These are phyloP conservation scores for Neotragus moschatus DNA, from an alignment of 2,113 vertebrate genomes.

Conservation along the genomic window DNA sequence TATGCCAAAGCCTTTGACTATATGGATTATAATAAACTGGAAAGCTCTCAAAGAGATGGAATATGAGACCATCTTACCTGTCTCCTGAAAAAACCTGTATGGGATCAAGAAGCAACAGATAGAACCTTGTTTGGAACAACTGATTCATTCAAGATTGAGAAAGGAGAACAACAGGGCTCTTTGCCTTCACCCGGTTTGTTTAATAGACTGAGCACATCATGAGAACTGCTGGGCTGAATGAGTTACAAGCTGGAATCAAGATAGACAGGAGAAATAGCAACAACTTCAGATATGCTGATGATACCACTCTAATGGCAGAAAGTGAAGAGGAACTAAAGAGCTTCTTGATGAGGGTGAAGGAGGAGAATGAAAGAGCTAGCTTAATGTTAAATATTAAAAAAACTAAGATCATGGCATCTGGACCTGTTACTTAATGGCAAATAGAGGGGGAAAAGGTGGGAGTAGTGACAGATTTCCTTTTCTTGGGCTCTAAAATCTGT, in stretches of 20 bases:
- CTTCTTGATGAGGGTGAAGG: background rate
- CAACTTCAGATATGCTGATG: background rate
- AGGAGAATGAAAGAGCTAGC: background rate
- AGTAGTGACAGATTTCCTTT: background rate
- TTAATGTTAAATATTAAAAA: background rate
- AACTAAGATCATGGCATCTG: background rate
- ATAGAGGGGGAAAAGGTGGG: background rate
- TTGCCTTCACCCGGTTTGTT: background rate
- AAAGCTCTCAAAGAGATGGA: background rate
- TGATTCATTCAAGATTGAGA: background rate
- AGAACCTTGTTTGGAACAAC: background rate
- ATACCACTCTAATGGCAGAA: background rate
- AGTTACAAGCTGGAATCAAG: background rate
- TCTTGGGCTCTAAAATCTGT: background rate
- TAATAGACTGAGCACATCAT: background rate
- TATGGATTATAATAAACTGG: background rate
- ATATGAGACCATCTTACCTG: background rate
- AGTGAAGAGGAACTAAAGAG: background rate
- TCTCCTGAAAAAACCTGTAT: background rate
- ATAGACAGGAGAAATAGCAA: background rate
- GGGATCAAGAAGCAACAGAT: background rate
- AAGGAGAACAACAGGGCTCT: background rate
- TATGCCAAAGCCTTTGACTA: background rate
- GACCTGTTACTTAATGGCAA: background rate
- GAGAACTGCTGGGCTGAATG: background rate